Conservation (phyloP, 2,888 invertebrate genomes). For the Mimumesa dahlbomi region DNA sequence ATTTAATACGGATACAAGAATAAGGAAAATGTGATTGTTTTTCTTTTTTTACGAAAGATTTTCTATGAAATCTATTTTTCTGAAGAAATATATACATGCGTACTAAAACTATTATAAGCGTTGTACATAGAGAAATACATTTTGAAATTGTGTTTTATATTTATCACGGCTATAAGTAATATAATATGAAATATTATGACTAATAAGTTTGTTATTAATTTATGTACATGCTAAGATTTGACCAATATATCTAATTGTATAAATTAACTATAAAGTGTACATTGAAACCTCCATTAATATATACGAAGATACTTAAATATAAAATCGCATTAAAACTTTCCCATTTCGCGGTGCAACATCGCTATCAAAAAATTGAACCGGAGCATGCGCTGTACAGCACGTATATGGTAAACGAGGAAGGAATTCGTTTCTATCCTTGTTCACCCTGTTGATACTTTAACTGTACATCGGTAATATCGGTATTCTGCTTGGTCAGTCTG, state of each 20-base stretch:
- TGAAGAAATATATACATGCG: constrained; percentile 15
- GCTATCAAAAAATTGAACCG: too few relatives aligned
- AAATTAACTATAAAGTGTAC: too few relatives aligned
- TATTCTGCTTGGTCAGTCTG: constrained; percentile 1
- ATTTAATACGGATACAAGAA: not conserved
- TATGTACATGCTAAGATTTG: constrained; percentile 1
- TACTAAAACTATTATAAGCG: constrained; percentile 8
- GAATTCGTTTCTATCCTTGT: too few relatives aligned
- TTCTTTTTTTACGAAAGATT: constrained; percentile 20
- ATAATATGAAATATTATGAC: constrained; percentile 7
- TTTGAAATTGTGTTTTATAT: constrained; percentile 39
- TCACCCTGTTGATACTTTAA: too few relatives aligned
- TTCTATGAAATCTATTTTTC: constrained; percentile 45
- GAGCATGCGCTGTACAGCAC: too few relatives aligned
- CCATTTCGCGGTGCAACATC: too few relatives aligned
- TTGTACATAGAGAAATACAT: constrained; percentile 26
- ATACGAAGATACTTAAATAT: too few relatives aligned
- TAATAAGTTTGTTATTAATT: constrained; percentile 20
- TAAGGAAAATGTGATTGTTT: not conserved
- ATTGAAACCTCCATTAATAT: too few relatives aligned
- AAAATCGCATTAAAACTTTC: too few relatives aligned
- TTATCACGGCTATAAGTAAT: constrained; percentile 23
- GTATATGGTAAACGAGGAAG: too few relatives aligned
- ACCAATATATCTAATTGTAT: constrained; percentile 18
- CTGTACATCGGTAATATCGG: not conserved